Percentiles rank a stretch among this genome's conserved stretches.
Conservation (phyloP, 1,140 invertebrate genomes). For the Polypedilum pembai region DNA sequence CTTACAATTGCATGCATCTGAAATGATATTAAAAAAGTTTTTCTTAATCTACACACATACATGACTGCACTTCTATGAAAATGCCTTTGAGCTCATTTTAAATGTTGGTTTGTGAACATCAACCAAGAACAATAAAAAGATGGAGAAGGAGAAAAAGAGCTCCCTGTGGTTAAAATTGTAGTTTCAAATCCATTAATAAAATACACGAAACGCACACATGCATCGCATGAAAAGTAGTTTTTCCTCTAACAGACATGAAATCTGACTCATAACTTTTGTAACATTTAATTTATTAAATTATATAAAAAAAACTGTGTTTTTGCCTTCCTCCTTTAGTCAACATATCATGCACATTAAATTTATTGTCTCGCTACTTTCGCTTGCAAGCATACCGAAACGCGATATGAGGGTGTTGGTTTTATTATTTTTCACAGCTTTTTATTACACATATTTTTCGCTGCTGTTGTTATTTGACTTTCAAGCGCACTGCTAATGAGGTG, state of each 20-base stretch:
- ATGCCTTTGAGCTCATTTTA: not conserved
- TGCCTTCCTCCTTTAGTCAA: not conserved
- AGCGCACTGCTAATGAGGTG: not conserved
- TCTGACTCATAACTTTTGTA: constrained; percentile 12
- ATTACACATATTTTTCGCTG: no score
- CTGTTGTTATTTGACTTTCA: not conserved
- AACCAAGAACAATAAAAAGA: not conserved
- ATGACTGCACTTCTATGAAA: no score
- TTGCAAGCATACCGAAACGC: not conserved
- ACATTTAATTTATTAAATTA: constrained; percentile 20
- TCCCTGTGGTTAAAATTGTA: not conserved
- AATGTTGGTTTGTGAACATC: not conserved
- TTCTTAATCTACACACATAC: not conserved
- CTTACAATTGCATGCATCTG: not conserved
- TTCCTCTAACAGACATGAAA: not conserved
- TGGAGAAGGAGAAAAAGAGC: not conserved
- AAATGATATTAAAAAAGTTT: not conserved
- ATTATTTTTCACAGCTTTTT: not conserved
- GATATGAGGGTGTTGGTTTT: constrained; percentile 11
- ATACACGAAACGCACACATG: not conserved
- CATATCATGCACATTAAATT: constrained; percentile 13
- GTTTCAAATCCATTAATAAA: not conserved
- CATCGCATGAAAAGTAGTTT: not conserved
- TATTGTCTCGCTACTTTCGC: constrained; percentile 5
- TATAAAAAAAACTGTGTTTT: not conserved